phyloP scores from a whole-genome alignment of 2,113 vertebrate species.

The Panthera leo region DNA sequence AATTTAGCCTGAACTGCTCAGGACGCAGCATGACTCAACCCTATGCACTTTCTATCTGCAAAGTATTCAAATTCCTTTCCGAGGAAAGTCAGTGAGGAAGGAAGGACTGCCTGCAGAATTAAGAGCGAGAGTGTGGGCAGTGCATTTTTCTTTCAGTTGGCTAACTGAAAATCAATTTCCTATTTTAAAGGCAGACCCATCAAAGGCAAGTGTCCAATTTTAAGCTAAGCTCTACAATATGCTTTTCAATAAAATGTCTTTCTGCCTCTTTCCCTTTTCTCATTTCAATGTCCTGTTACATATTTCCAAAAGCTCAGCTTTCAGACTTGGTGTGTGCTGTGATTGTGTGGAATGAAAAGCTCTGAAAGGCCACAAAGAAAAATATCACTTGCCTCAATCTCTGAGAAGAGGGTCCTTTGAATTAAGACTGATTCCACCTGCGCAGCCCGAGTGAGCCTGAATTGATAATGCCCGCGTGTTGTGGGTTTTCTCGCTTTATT shows the following conservation, averaged over 20 bases:
- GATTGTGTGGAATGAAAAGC: slow-evolving; percentile 55
- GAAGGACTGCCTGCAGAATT: slow-evolving; percentile 62
- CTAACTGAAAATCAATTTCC: slow-evolving; percentile 77
- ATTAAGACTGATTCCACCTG: slow-evolving; percentile 67
- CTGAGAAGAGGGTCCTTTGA: slow-evolving; percentile 67
- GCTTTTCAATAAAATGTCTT: slow-evolving; percentile 70
- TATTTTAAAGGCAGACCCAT: slow-evolving; percentile 70
- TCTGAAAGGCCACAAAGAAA: slow-evolving; percentile 43
- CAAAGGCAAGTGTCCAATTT: slow-evolving; percentile 74
- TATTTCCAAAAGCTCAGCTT: slow-evolving; percentile 58
- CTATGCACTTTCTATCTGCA: neutral
- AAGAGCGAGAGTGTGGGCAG: neutral
- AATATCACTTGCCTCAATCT: slow-evolving; percentile 57
- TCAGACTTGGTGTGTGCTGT: neutral
- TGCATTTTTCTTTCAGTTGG: slow-evolving; percentile 59
- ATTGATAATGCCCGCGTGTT: slow-evolving; percentile 46
- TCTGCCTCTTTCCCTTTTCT: slow-evolving; percentile 46
- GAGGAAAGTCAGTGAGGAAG: neutral
- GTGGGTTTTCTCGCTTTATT: slow-evolving; percentile 45
- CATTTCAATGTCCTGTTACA: slow-evolving; percentile 68
- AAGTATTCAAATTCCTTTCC: slow-evolving; percentile 61
- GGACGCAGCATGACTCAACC: slow-evolving; percentile 7
- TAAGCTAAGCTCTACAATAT: slow-evolving; percentile 59
- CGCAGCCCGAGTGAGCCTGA: slow-evolving; percentile 50
- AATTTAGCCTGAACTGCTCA: neutral